Percentiles rank a stretch among this genome's conserved stretches.
phyloP scores from a whole-genome alignment of 2,113 vertebrate species.

The Mesitornis unicolor region DNA sequence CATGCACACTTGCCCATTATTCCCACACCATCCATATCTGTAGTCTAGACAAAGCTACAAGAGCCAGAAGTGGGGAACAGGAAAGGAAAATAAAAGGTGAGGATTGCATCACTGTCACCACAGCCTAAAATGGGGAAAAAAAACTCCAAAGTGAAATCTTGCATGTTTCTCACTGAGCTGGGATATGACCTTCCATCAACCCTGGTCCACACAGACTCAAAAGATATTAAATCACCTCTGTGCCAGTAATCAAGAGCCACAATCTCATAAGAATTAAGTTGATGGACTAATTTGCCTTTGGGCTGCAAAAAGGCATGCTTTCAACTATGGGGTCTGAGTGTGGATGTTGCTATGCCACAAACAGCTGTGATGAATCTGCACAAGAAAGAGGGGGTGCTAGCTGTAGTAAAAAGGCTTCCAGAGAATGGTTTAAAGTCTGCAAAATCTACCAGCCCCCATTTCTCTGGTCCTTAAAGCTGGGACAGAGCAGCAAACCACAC shows the following conservation, averaged over 20 bases:
- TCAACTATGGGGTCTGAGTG: background rate
- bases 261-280: background rate
- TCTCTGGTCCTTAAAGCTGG: background rate
- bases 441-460: background rate
- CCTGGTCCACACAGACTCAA: background rate
- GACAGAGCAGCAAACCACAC: background rate
- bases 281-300: slow-evolving; percentile 10
- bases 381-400: background rate
- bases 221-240: slow-evolving; percentile 51
- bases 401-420: background rate
- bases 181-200: slow-evolving; percentile 35
- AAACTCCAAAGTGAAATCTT: background rate
- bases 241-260: slow-evolving; percentile 14
- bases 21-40: slow-evolving; percentile 17
- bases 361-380: slow-evolving; percentile 2
- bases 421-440: background rate
- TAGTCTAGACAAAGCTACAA: slow-evolving; percentile 4
- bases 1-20: background rate
- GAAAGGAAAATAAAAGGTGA: slow-evolving; percentile 41
- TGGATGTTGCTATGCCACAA: background rate
- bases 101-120: slow-evolving; percentile 49
- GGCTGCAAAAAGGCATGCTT: slow-evolving; percentile 1
- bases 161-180: background rate
- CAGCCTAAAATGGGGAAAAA: background rate
- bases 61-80: slow-evolving; percentile 3